These are phyloP conservation scores for Diplazon laetatorius DNA, from an alignment of 2,888 invertebrate species.

Conservation along the genomic window DNA sequence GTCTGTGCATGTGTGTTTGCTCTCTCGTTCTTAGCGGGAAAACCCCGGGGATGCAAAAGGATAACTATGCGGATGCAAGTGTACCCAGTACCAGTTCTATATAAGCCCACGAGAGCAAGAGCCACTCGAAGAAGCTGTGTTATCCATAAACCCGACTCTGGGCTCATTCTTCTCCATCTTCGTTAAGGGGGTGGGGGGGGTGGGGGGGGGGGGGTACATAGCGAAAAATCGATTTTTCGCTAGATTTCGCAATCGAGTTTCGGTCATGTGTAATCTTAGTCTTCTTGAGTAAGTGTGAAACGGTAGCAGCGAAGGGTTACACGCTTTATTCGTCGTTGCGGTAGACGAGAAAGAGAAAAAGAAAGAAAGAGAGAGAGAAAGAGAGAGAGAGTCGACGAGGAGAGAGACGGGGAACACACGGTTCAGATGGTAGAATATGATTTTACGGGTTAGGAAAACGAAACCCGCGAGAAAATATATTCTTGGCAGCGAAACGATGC, in stretches of 20 bases:
- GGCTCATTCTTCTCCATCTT: no score
- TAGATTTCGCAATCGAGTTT: no score
- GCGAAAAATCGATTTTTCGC: no score
- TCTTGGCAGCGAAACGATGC: slow-evolving; percentile 78
- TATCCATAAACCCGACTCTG: no score
- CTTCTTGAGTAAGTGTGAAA: no score
- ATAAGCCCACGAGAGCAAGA: background rate
- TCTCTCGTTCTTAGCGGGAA: background rate
- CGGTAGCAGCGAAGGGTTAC: no score
- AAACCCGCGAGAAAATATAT: slow-evolving; percentile 71
- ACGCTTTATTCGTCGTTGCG: no score
- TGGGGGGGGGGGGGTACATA: no score
- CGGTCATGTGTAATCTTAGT: no score
- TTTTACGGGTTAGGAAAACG: slow-evolving; percentile 43
- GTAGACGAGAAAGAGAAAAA: background rate
- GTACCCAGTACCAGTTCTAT: background rate
- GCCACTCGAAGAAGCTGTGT: no score
- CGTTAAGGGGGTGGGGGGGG: no score
- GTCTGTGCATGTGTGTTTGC: no score
- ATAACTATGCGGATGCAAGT: slow-evolving; percentile 1
- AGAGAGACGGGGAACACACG: slow-evolving; percentile 8
- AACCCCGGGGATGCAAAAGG: slow-evolving; percentile 12
- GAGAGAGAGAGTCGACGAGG: background rate
- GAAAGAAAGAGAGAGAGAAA: slow-evolving; percentile 24
- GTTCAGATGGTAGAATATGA: slow-evolving; percentile 40